These are phyloP conservation scores for Microctonus brassicae DNA, from an alignment of 2,888 invertebrate species.

Conservation along the genomic window DNA sequence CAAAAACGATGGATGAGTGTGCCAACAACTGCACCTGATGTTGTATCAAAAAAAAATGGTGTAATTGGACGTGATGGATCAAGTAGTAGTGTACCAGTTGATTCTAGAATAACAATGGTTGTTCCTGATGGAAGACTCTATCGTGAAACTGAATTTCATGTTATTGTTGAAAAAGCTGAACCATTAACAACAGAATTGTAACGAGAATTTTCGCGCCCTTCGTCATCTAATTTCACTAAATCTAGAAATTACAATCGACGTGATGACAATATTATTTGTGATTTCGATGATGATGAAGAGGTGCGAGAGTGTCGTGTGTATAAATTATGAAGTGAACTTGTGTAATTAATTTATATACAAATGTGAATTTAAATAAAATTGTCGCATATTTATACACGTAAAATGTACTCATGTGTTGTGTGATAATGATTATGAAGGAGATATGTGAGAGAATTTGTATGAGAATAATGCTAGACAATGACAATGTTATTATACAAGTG, in stretches of 20 bases:
- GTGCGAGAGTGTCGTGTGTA: slow-evolving; percentile 50
- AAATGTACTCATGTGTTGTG: no score
- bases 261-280: slow-evolving; percentile 21
- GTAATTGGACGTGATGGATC: slow-evolving; percentile 69
- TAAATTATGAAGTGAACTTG: slow-evolving; percentile 46
- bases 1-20: slow-evolving; percentile 68
- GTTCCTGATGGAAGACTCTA: slow-evolving; percentile 87
- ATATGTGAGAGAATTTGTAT: background rate
- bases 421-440: background rate
- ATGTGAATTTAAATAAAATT: background rate
- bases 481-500: background rate
- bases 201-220: slow-evolving; percentile 61
- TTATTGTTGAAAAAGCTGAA: slow-evolving; percentile 87
- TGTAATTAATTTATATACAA: background rate
- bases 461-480: background rate
- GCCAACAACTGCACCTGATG: slow-evolving; percentile 63
- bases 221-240: slow-evolving; percentile 47
- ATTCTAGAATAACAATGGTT: slow-evolving; percentile 73
- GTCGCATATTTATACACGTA: background rate
- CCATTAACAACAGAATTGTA: slow-evolving; percentile 84
- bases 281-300: slow-evolving; percentile 35
- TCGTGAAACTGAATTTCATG: slow-evolving; percentile 87
- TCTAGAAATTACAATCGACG: slow-evolving; percentile 32
- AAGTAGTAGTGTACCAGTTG: slow-evolving; percentile 54
- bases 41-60: slow-evolving; percentile 70